A percentile compares a stretch with the other conserved stretches of the same genome.
Evolutionary conservation across 1,140 invertebrate genomes (phyloP).

Genomic region (Lasaia peninsularis): DNA sequence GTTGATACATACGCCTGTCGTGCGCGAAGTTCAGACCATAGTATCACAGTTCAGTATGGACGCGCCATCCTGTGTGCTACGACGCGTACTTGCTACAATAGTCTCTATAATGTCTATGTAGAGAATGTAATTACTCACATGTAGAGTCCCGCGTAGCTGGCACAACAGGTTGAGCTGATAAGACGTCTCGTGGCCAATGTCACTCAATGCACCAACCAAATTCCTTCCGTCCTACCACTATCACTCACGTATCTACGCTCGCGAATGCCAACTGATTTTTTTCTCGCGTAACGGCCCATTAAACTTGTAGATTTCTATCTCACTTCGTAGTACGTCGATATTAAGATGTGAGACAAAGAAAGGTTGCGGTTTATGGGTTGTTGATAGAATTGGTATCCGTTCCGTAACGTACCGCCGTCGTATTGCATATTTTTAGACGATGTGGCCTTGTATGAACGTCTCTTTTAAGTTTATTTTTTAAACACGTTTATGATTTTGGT

Average conservation of each 20-base stretch:
- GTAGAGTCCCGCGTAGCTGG: not conserved
- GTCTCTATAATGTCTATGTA: not conserved
- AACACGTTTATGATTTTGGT: not conserved
- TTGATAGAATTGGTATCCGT: conserved; percentile 78
- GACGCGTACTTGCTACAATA: not conserved
- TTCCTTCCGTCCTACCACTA: conserved; percentile 67
- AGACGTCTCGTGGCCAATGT: conserved; percentile 20
- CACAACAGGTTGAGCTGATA: not conserved
- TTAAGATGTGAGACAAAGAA: conserved; percentile 74
- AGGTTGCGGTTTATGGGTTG: conserved; percentile 76
- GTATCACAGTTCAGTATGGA: not conserved
- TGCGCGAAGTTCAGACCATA: not conserved
- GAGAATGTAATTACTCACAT: not conserved
- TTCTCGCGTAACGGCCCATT: conserved; percentile 76
- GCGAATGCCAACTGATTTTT: conserved; percentile 76
- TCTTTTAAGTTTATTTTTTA: not conserved
- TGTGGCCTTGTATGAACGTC: conserved; percentile 51
- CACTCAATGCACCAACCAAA: conserved; percentile 41
- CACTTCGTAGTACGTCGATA: conserved; percentile 52
- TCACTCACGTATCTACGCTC: conserved; percentile 75
- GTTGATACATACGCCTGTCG: not conserved
- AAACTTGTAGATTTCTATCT: conserved; percentile 75
- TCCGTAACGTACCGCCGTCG: conserved; percentile 69
- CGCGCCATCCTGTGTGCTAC: not conserved
- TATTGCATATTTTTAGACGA: conserved; percentile 75